phyloP scores from a whole-genome alignment of 1,140 invertebrate species.

The Orchestia grillus region DNA sequence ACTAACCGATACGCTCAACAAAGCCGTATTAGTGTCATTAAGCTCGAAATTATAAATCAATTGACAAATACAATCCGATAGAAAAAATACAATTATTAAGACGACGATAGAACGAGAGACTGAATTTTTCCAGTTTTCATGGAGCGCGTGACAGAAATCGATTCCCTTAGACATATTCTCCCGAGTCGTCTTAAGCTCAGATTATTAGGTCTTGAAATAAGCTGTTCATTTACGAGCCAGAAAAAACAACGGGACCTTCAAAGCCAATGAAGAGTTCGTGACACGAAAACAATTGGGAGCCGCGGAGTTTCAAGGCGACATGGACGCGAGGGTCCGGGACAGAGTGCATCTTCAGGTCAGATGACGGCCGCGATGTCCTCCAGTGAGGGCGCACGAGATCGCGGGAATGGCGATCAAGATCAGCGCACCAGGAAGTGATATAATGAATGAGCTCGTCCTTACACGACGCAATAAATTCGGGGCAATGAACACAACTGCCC shows the following conservation, averaged over 20 bases:
- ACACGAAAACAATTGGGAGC: not conserved
- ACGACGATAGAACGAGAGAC: no score
- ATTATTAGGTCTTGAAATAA: not conserved
- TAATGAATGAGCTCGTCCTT: not conserved
- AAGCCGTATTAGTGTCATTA: no score
- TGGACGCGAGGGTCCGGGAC: not conserved
- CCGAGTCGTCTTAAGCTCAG: not conserved
- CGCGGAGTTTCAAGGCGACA: not conserved
- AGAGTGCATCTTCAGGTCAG: slow-evolving; percentile 31
- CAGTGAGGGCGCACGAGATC: not conserved
- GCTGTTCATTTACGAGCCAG: not conserved
- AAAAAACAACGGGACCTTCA: not conserved
- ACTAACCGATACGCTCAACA: no score
- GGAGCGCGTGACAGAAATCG: not conserved
- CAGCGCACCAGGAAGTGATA: not conserved
- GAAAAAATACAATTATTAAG: no score
- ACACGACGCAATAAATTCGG: not conserved
- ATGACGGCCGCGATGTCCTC: not conserved
- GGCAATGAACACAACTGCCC: not conserved
- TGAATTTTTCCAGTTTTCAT: not conserved
- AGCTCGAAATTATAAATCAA: no score
- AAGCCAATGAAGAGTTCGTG: not conserved
- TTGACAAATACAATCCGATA: no score
- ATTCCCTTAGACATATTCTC: not conserved
- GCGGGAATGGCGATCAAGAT: not conserved